Conservation (phyloP, 2,888 invertebrate species). For the Nemotelus pantherinus region DNA sequence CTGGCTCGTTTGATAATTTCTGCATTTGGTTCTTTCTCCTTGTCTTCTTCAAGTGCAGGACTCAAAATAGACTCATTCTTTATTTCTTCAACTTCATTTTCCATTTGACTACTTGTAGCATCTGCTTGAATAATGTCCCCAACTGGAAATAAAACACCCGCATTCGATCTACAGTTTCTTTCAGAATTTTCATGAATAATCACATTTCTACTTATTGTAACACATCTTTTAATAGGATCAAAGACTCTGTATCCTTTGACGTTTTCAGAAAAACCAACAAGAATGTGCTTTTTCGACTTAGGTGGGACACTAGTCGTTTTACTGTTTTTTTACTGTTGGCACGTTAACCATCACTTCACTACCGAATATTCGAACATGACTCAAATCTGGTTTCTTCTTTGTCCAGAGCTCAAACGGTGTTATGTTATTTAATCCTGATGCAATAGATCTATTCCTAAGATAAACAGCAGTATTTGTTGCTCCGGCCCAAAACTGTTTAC, state of each 20-base stretch:
- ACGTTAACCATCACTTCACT: constrained; percentile 56
- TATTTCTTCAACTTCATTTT: neutral
- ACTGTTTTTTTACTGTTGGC: constrained; percentile 56
- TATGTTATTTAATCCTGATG: constrained; percentile 52
- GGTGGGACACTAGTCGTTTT: constrained; percentile 52
- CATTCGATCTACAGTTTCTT: constrained; percentile 13
- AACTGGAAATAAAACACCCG: neutral
- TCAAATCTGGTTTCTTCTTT: constrained; percentile 57
- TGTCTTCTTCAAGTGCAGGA: neutral
- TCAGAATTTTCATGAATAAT: constrained; percentile 45
- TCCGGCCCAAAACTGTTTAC: constrained; percentile 45
- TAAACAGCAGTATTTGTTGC: constrained; percentile 52
- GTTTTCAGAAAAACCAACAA: constrained; percentile 58
- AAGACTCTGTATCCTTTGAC: constrained; percentile 53
- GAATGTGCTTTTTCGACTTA: constrained; percentile 55
- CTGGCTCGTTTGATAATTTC: neutral
- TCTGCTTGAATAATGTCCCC: neutral
- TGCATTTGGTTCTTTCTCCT: constrained; percentile 4
- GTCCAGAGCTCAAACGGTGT: constrained; percentile 55
- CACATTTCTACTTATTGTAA: constrained; percentile 41
- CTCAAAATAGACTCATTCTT: too few relatives aligned
- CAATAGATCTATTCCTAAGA: constrained; percentile 46
- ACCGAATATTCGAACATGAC: constrained; percentile 60
- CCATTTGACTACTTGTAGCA: neutral
- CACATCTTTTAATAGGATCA: constrained; percentile 30